Evolutionary conservation across 2,888 invertebrate genomes (phyloP), one percentile per base, ranked within the genome.

Genomic region (Campaea margaritaria): DNA sequence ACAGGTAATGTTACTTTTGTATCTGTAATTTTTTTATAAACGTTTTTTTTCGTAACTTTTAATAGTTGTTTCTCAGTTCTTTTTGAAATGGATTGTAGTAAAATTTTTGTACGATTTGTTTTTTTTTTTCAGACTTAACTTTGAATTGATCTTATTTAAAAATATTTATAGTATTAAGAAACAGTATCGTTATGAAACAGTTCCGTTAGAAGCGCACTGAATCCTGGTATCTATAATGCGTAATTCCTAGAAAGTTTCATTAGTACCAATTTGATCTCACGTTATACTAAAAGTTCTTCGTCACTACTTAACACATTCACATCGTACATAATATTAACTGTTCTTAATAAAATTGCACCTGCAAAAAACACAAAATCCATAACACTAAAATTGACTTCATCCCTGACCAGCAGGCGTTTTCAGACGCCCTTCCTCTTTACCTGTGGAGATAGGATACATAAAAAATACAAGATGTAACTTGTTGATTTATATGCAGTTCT

Each of bases 1-100:
- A 84, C 93, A 93, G 93, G 93, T 93, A 90, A 85, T 55, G 11
- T 44, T 36, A 46, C 15, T 34, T 34, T 9, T 43, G 0, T 21
- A n/a, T 43, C 5, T 43, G 21, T 43, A 4, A 21, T 5, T 12
- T 0, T 5, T 36, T 36, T 36, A 12, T 36, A 36, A 12, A 36
- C 36, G 12, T 34, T 11, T 11, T 34, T 11, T 5, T 34, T 34
- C 11, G 1, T 12, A 36, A n/a, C 5, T 3, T 12, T 36, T n/a
- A 31, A 9, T 31, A 10, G 31, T 36, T 12, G 36, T n/a, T 36
- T 12, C 21, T 21, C 21, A 11, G 7, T 31, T n/a, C 3, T 1
- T 11, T 36, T 36, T 36, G 10, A 12, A 9, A n/a, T n/a, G n/a
- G n/a, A n/a, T n/a, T 9, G 7, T 36, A 36, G 11, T 12, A 9